Conservation (phyloP, 2,113 vertebrate genomes). For the Cichladusa arquata region DNA sequence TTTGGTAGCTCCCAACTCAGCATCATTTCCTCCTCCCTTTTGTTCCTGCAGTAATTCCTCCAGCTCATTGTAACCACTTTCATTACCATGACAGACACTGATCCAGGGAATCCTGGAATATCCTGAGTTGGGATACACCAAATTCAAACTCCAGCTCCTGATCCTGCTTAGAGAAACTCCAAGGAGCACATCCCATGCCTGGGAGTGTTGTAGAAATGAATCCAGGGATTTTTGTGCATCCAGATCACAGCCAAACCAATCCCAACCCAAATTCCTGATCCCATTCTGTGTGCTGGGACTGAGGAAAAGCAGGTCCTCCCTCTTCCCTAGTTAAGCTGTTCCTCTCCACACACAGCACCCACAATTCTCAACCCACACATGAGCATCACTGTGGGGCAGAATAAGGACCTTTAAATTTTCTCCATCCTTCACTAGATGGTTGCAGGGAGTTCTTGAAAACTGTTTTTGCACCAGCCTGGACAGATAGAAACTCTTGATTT, state of each 20-base stretch:
- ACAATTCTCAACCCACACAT: fast-evolving
- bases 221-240: neutral
- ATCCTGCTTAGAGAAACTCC: neutral
- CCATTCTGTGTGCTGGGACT: too few species aligned
- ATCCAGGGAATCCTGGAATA: neutral
- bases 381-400: fast-evolving
- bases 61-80: neutral
- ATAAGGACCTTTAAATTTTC: neutral
- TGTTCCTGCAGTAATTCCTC: neutral
- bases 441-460: neutral
- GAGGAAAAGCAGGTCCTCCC: neutral
- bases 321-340: too few species aligned
- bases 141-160: neutral
- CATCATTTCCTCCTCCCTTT: neutral
- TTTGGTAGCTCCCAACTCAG: neutral
- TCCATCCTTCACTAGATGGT: neutral
- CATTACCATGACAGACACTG: fast-evolving
- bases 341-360: too few species aligned
- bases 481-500: neutral
- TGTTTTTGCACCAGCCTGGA: neutral
- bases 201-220: fast-evolving
- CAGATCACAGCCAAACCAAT: neutral
- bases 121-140: neutral
- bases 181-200: too few species aligned
- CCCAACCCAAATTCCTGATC: neutral